A percentile compares a stretch with the other conserved stretches of the same genome.
phyloP scores from a whole-genome alignment of 53 echinoderm and acorn worm genomes.

The Pentamera pediparva region DNA sequence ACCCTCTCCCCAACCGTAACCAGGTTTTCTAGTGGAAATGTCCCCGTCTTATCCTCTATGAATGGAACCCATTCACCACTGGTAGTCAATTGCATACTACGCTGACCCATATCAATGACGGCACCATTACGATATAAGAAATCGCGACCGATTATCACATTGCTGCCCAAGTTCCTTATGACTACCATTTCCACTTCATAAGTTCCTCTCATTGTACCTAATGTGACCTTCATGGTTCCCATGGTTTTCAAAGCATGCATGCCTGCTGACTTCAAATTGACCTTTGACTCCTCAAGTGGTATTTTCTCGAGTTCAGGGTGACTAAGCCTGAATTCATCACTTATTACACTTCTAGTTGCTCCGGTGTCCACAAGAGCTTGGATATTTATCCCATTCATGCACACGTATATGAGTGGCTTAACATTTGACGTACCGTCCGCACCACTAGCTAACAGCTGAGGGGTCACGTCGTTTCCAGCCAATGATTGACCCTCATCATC shows the following conservation, averaged over 20 bases:
- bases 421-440: neutral
- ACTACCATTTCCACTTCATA: neutral
- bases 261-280: too few species aligned
- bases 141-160: neutral
- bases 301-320: neutral
- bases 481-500: neutral
- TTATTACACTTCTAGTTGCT: neutral
- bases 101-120: neutral
- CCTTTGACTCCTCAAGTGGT: neutral
- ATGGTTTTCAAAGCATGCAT: too few species aligned
- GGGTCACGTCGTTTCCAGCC: neutral
- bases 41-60: too few species aligned
- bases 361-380: constrained; percentile 7
- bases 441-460: neutral
- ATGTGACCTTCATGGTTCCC: too few species aligned
- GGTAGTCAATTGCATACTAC: neutral
- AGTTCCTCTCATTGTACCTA: too few species aligned
- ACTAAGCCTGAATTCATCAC: neutral
- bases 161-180: neutral
- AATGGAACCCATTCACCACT: neutral
- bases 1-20: neutral
- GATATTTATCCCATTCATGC: neutral
- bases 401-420: neutral
- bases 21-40: neutral
- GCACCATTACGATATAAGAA: neutral